Evolutionary conservation across 2,888 invertebrate genomes (phyloP), one percentile per base, ranked within the genome.

Genomic region (Sminthurides aquaticus): DNA sequence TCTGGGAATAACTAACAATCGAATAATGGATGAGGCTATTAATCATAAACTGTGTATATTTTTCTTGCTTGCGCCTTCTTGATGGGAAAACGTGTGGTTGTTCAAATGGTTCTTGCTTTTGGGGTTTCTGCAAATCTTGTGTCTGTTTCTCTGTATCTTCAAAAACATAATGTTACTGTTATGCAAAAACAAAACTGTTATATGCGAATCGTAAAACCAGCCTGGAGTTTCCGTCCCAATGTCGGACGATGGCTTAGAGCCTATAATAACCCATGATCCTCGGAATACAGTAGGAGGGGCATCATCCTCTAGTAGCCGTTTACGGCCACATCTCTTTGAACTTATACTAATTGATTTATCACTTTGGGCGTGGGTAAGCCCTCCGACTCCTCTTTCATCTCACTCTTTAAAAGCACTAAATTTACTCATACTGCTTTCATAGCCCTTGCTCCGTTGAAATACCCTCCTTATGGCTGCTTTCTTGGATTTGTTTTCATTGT

Each of bases 191-290:
- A n/a, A n/a, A n/a, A n/a, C n/a, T n/a, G n/a, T n/a, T n/a, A n/a
- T n/a, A n/a, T n/a, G n/a, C n/a, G n/a, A n/a, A n/a, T n/a, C n/a
- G n/a, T n/a, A n/a, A 34, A 11, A 34, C 8, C 18, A 69, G 71
- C 69, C 71, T 43, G 71, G 71, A 62, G 69, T 71, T 26, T 70
- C 69, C 49, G 70, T 71, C 29, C 70, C 72, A 34, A 73, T 73
- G 71, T 73, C 67, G 26, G 69, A 71, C 52, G 68, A 70, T 27
- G 71, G 68, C 24, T 65, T 67, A 57, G 69, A 69, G 54, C 66
- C 69, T 25, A 58, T 26, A 29, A 70, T 71, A 27, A 71, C 71
- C 11, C 73, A 70, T 34, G 71, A 70, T 62, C 70, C 71, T 2
- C 68, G 69, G 65, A 69, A 63, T 24, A 69, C 65, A 61, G 60